phyloP scores from a whole-genome alignment of 2,888 invertebrate genomes.

The Theretra japonica region DNA sequence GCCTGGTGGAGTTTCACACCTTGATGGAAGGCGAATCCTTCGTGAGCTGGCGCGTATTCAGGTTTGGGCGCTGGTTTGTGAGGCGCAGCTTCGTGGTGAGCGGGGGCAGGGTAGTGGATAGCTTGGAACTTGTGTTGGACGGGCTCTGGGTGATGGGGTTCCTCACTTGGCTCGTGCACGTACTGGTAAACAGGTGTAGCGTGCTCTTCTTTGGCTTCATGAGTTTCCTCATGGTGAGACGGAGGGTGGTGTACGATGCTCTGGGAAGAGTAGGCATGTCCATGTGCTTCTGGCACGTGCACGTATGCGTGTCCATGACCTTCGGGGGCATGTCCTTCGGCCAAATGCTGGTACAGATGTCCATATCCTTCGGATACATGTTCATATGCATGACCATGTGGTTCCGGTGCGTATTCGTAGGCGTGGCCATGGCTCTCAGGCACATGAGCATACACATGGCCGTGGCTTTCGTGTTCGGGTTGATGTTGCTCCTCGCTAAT shows the following conservation, averaged over 20 bases:
- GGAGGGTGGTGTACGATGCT: slow-evolving; percentile 60
- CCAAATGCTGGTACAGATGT: slow-evolving; percentile 32
- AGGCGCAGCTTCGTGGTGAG: slow-evolving; percentile 35
- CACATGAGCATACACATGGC: slow-evolving; percentile 14
- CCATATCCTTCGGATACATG: slow-evolving; percentile 20
- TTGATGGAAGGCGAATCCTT: slow-evolving; percentile 46
- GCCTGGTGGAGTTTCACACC: slow-evolving; percentile 45
- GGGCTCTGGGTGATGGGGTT: slow-evolving; percentile 41
- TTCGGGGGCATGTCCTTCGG: slow-evolving; percentile 39
- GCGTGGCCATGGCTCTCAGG: slow-evolving; percentile 23
- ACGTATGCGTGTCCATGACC: slow-evolving; percentile 36
- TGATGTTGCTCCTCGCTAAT: slow-evolving; percentile 56
- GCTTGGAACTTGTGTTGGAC: slow-evolving; percentile 44
- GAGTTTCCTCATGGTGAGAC: slow-evolving; percentile 56
- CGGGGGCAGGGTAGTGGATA: slow-evolving; percentile 40
- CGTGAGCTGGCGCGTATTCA: slow-evolving; percentile 42
- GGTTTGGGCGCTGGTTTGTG: slow-evolving; percentile 46
- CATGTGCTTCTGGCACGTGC: slow-evolving; percentile 45
- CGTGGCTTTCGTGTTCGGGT: slow-evolving; percentile 21
- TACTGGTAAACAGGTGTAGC: slow-evolving; percentile 64
- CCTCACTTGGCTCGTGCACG: slow-evolving; percentile 51
- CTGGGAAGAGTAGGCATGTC: slow-evolving; percentile 62
- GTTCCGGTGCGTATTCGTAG: neutral
- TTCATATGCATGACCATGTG: slow-evolving; percentile 16
- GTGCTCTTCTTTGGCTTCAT: slow-evolving; percentile 56